Evolutionary conservation across 2,797 vertebrate species (phyloP), one percentile per base, ranked within the genome.

Genomic region (Sus cebifrons): DNA sequence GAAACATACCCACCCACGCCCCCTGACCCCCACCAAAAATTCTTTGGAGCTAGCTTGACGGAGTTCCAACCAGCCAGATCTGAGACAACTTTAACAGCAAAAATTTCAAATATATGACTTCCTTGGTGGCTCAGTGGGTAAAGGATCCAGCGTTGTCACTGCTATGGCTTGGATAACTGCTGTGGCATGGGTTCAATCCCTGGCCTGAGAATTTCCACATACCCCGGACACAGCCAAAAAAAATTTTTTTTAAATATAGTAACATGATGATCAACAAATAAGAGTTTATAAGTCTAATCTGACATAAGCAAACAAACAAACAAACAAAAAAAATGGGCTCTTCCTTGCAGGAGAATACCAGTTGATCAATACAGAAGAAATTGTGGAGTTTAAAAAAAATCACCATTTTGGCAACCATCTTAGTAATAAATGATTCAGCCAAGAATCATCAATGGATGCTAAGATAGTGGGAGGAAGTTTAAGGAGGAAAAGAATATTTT

Each of bases 241-340:
- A 49, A 49, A 49, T 49, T 49, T 49, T 49, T 49, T 49, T 49
- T 49, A 49, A 49, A 49, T 49, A 93, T 25, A 60, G 17, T 71
- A 71, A 71, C 18, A 90, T 25, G 75, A 86, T 75, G 93, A 58
- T 89, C 25, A 89, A 85, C 25, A 92, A 93, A 88, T 74, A 87
- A 94, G 90, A 85, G 10, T 78, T 70, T 86, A 77, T 73, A 16
- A 94, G 40, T 83, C 67, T 87, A 75, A 94, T n/a, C 67, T 85
- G 56, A 90, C 8, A 40, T 32, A 64, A 89, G n/a, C 9, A 62
- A 89, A 95, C 11, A 83, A 84, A 91, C 13, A 87, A 77, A 84
- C 23, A 85, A 78, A 49, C 71, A 17, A 14, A 17, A 2, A 17
- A 23, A 32, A 86, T 20, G 20, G 56, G 17, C 16, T 92, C 79